Conservation (phyloP, 2,888 invertebrate genomes). For the Geotrupes spiniger region DNA sequence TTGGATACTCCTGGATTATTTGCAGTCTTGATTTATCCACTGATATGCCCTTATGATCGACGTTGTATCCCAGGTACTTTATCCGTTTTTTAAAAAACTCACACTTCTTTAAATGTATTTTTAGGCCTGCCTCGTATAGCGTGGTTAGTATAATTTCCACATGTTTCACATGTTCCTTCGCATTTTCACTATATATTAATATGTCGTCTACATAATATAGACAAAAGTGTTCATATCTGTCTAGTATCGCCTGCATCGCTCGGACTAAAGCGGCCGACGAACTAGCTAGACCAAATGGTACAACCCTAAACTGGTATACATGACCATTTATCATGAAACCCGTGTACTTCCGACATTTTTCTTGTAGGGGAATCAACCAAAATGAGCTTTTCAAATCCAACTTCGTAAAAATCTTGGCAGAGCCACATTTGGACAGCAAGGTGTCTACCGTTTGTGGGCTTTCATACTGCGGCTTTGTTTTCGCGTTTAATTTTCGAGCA, state of each 20-base stretch:
- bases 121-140: not conserved
- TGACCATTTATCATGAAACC: not conserved
- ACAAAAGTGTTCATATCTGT: too few relatives aligned
- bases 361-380: too few relatives aligned
- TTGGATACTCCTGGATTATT: not conserved
- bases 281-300: too few relatives aligned
- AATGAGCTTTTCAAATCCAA: not conserved
- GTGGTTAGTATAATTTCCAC: too few relatives aligned
- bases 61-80: not conserved
- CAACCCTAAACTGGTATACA: too few relatives aligned
- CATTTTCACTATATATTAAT: not conserved
- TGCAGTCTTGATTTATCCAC: constrained; percentile 1
- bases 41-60: too few relatives aligned
- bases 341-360: not conserved
- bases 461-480: too few relatives aligned
- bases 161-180: too few relatives aligned
- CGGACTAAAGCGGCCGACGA: too few relatives aligned
- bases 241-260: too few relatives aligned
- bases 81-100: not conserved
- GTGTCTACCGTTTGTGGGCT: not conserved
- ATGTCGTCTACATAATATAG: too few relatives aligned
- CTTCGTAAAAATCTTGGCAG: not conserved
- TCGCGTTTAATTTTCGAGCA: too few relatives aligned
- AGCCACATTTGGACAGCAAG: not conserved
- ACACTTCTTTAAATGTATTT: not conserved